Evolutionary conservation across 2,113 vertebrate genomes (phyloP).

Genomic region (Megalops atlanticus): DNA sequence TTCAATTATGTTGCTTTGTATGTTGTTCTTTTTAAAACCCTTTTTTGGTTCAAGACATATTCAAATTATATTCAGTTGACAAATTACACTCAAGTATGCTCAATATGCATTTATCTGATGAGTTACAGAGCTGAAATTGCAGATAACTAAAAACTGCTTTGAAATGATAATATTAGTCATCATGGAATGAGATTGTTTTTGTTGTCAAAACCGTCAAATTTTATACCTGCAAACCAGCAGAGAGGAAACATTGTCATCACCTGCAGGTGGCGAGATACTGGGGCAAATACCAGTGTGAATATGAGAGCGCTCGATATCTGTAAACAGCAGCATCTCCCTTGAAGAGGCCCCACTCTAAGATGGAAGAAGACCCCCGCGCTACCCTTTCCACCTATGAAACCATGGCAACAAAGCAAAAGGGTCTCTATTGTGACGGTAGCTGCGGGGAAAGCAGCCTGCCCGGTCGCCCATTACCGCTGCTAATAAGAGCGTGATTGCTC

Average conservation of each 20-base stretch:
- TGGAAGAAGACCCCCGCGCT: constrained; percentile 45
- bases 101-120: background rate
- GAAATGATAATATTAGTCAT: background rate
- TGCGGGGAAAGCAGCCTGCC: background rate
- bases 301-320: no score
- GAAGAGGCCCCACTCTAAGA: background rate
- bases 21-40: background rate
- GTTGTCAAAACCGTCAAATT: background rate
- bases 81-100: background rate
- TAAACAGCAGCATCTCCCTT: background rate
- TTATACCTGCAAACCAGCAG: background rate
- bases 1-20: background rate
- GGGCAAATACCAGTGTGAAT: no score
- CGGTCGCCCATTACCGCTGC: background rate
- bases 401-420: constrained; percentile 70
- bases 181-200: background rate
- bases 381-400: constrained; percentile 73
- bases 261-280: no score
- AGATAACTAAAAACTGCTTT: background rate
- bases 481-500: background rate
- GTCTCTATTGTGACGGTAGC: constrained; percentile 52
- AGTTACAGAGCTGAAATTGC: background rate
- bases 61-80: background rate
- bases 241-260: background rate
- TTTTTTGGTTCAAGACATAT: background rate